Base-by-base conservation (phyloP, 2,797 vertebrate genomes). In the Hippocampus kuda region DNA sequence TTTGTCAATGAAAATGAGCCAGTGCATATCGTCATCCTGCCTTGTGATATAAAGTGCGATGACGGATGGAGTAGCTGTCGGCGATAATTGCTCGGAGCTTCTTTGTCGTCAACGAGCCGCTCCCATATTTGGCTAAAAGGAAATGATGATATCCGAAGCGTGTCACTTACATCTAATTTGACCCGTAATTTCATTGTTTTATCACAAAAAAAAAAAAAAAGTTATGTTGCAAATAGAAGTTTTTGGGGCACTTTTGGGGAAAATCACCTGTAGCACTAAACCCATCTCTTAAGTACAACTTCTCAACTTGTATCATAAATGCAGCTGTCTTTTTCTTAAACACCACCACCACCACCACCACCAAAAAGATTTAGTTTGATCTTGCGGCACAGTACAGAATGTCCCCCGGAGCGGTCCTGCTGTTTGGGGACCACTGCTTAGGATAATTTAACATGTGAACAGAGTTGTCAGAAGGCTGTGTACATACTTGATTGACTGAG, bases 391-490 rank as follows among this genome's bases (percentile, higher is more conserved):
- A 4, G n/a, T 24, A 61, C 12, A 15, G 11, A 59, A 30, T 59
- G 26, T 30, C 26, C 56, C 5, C 4, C 26, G 5, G 13, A 59
- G 13, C 56, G 11, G 6, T 34, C 18, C 18, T 5, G 59, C 16
- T 61, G 59, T 18, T 61, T 22, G 59, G 27, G 59, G 59, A 61
- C 16, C 27, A 18, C 27, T 20, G 27, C 83, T 85, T 87, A 83
- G 87, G 88, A 90, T 92, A 91, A 92, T 90, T 91, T 90, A 91
- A 91, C 87, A 88, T 87, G 78, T 81, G 86, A 88, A 90, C 85
- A 84, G 86, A 87, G 86, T 87, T 89, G 89, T 90, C 88, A 90
- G 53, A n/a, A 81, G 78, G 71, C 83, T 38, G 49, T 24, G 80
- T 83, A 89, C 85, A 85, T 73, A 84, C 84, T 88, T 90, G 91